Base-by-base conservation (phyloP, 2,113 vertebrate species). In the Prolemur simus region DNA sequence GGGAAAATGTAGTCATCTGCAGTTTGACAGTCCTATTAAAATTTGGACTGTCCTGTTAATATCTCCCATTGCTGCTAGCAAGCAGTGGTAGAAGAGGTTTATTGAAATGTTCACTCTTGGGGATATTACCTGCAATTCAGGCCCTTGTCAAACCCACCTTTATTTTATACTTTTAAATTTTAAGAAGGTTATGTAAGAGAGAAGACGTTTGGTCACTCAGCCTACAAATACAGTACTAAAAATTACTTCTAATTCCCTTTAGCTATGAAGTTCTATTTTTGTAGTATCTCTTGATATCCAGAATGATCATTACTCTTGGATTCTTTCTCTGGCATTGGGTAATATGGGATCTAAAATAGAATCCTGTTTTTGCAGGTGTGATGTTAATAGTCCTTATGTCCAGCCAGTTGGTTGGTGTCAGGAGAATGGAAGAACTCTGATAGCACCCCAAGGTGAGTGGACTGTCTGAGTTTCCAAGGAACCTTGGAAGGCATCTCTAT, bases 351-450 rank as follows among this genome's bases (percentile, higher is more conserved):
- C 84, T 84, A 0, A 0, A 45, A 34, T 56, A 64, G 71, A 71
- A 91, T 71, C 69, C 89, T 92, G 84, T 96, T 97, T 92, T 81
- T 88, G 56, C 96, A 98, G 95, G 97, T 98, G 98, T 92, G 93
- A 94, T 91, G 96, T 92, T 42, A 97, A 94, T 18, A 97, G 97
- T 94, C 89, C 95, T 64, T 98, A 98, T 63, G 92, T 98, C 89
- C 92, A 89, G 89, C 98, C 98, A 2, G 94, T 96, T 64, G 98
- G 87, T 84, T 83, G 69, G 89, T 98, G 97, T 91, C 76, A 84
- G 83, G 96, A 98, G 58, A 97, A 96, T 73, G 94, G 95, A 97
- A 98, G 97, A 66, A 94, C 85, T 90, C 97, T 98, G 69, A 94
- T 94, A 76, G 80, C 95, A 0, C 98, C 98, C 12, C 96, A 97